A percentile compares a stretch with the other conserved stretches of the same genome.
These are phyloP conservation scores for Zygaena filipendulae DNA, from an alignment of 2,888 invertebrate genomes.

Conservation along the genomic window DNA sequence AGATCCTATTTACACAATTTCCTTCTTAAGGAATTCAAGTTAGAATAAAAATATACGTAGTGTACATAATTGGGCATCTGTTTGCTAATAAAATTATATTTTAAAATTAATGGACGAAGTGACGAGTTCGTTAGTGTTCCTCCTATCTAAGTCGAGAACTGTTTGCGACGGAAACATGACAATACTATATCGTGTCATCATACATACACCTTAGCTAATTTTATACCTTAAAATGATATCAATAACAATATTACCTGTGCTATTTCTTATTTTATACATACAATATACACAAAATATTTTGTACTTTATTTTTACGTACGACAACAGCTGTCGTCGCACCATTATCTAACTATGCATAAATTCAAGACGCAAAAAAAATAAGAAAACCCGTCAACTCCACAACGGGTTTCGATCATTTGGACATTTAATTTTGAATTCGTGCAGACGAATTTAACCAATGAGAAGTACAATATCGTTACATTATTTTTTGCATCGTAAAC, in stretches of 20 bases:
- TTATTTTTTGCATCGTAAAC: too few species aligned
- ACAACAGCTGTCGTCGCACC: slow-evolving; percentile 48
- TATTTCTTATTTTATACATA: slow-evolving; percentile 57
- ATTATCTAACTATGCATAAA: slow-evolving; percentile 49
- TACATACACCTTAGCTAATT: slow-evolving; percentile 43
- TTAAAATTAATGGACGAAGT: slow-evolving; percentile 69
- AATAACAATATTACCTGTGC: slow-evolving; percentile 49
- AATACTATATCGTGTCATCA: slow-evolving; percentile 43
- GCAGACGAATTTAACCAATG: slow-evolving; percentile 32
- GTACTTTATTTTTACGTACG: slow-evolving; percentile 63
- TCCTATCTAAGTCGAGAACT: slow-evolving; percentile 60
- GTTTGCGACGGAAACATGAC: slow-evolving; percentile 65
- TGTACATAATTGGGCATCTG: slow-evolving; percentile 55
- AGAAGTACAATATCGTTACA: slow-evolving; percentile 66
- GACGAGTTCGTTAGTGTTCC: slow-evolving; percentile 65
- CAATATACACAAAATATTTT: slow-evolving; percentile 67
- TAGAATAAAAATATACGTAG: slow-evolving; percentile 44
- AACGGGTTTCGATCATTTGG: too few species aligned
- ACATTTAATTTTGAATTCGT: too few species aligned
- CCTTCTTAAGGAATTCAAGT: slow-evolving; percentile 57
- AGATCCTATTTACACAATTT: slow-evolving; percentile 55
- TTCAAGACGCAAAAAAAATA: too few species aligned
- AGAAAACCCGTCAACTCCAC: too few species aligned
- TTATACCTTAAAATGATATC: slow-evolving; percentile 60
- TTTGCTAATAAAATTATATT: slow-evolving; percentile 60